Conservation (phyloP, 2,113 vertebrate genomes). For the Nothoprocta perdicaria region DNA sequence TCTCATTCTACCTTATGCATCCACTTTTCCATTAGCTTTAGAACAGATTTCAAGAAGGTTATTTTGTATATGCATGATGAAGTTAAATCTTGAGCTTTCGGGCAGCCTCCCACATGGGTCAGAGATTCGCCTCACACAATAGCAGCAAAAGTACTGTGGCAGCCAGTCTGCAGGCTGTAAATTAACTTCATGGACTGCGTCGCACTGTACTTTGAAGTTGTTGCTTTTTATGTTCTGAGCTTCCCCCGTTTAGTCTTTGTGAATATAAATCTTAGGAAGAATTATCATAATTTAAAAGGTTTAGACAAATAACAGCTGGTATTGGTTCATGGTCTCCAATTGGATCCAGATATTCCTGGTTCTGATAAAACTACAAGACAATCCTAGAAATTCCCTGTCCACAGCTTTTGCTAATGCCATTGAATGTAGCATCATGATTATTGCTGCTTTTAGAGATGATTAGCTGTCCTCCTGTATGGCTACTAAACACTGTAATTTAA, state of each 20-base stretch:
- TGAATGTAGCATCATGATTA: conserved; percentile 32
- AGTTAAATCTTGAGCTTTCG: not conserved
- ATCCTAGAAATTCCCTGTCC: conserved; percentile 53
- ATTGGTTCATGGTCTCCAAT: conserved; percentile 53
- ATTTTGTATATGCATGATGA: not conserved
- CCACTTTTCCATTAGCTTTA: not conserved
- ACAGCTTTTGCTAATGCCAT: conserved; percentile 59
- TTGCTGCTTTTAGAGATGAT: conserved; percentile 21
- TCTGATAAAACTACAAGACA: conserved; percentile 61
- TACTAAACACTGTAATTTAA: conserved; percentile 39
- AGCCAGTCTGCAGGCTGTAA: conserved; percentile 37
- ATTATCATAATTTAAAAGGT: conserved; percentile 57
- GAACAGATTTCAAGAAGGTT: not conserved
- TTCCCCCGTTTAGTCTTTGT: conserved; percentile 36
- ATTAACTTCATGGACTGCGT: conserved; percentile 48
- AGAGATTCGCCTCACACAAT: conserved; percentile 35
- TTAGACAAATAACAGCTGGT: conserved; percentile 52
- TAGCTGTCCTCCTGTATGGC: conserved; percentile 16
- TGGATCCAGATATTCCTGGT: conserved; percentile 67
- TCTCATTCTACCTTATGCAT: not conserved
- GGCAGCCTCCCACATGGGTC: not conserved
- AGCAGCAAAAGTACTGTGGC: conserved; percentile 19
- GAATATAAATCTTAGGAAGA: conserved; percentile 53
- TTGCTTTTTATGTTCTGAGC: conserved; percentile 47
- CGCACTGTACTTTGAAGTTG: conserved; percentile 22